Conservation (phyloP, 2,888 invertebrate species). For the Cistogaster globosa region DNA sequence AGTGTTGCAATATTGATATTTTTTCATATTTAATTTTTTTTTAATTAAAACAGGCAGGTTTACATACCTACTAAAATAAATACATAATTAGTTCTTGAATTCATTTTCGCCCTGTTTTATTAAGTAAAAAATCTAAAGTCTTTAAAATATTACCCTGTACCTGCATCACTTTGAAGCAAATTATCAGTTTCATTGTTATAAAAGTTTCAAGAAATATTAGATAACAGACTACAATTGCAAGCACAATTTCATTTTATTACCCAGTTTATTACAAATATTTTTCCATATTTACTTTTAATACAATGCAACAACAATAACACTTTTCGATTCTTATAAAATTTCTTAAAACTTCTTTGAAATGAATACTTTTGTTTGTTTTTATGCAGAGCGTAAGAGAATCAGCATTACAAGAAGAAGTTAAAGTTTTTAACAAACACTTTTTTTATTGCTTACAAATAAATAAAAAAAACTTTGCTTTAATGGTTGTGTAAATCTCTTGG, state of each 20-base stretch:
- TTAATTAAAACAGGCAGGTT: too few relatives aligned
- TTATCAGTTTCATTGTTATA: constrained; percentile 20
- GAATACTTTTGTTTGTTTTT: too few relatives aligned
- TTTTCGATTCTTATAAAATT: constrained; percentile 17
- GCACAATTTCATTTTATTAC: constrained; percentile 30
- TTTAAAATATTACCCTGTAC: background rate
- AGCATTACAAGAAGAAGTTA: background rate
- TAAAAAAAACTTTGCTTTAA: constrained; percentile 24
- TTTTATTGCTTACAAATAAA: constrained; percentile 24
- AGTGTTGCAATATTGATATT: too few relatives aligned
- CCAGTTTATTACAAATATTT: background rate
- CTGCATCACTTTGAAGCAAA: background rate
- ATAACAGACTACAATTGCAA: constrained; percentile 51
- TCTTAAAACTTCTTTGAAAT: background rate
- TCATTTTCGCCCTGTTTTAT: too few relatives aligned
- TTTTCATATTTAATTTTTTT: too few relatives aligned
- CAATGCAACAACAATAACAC: background rate
- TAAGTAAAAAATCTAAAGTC: background rate
- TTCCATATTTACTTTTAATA: background rate
- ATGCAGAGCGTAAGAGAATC: too few relatives aligned
- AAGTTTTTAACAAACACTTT: constrained; percentile 21
- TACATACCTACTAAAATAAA: too few relatives aligned
- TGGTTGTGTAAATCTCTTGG: constrained; percentile 17
- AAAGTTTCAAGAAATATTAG: constrained; percentile 32
- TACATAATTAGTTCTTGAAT: too few relatives aligned